Evolutionary conservation across 1,140 invertebrate genomes (phyloP).

Genomic region (Zelostemma sp.): DNA sequence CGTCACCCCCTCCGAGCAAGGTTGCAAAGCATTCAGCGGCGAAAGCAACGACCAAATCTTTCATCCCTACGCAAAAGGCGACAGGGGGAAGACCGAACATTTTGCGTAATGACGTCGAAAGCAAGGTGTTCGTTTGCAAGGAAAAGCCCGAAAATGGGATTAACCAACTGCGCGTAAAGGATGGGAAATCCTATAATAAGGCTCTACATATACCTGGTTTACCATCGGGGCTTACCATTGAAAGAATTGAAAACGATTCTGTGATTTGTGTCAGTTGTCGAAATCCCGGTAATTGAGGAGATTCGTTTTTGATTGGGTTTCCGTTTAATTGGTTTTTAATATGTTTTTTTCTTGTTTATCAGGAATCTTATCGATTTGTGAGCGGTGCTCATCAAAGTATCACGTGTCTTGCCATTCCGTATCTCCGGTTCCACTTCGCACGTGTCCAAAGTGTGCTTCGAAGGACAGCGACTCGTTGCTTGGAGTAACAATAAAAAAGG

Average conservation of each 20-base stretch:
- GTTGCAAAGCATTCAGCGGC: constrained; percentile 19
- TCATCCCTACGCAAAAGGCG: constrained; percentile 51
- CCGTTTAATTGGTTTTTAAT: neutral
- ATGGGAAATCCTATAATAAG: constrained; percentile 50
- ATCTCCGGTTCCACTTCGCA: constrained; percentile 52
- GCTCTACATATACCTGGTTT: constrained; percentile 62
- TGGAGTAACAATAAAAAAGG: constrained; percentile 43
- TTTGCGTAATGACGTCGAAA: constrained; percentile 54
- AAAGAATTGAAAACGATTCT: constrained; percentile 62
- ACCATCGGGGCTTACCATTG: constrained; percentile 59
- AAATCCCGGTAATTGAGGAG: constrained; percentile 9
- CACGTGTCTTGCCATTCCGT: constrained; percentile 70
- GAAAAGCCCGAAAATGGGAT: constrained; percentile 43
- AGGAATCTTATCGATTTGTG: constrained; percentile 68
- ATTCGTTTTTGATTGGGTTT: neutral
- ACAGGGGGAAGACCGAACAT: constrained; percentile 49
- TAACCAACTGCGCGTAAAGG: constrained; percentile 49
- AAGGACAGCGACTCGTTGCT: constrained; percentile 24
- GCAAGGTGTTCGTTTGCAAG: constrained; percentile 29
- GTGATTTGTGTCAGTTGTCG: constrained; percentile 54
- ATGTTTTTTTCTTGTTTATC: constrained; percentile 17
- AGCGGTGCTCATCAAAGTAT: constrained; percentile 69
- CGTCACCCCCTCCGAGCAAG: constrained; percentile 57
- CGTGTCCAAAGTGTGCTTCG: constrained; percentile 58
- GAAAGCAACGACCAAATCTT: constrained; percentile 47